Evolutionary conservation across 2,888 invertebrate genomes (phyloP).

Genomic region (Clostera curtula): DNA sequence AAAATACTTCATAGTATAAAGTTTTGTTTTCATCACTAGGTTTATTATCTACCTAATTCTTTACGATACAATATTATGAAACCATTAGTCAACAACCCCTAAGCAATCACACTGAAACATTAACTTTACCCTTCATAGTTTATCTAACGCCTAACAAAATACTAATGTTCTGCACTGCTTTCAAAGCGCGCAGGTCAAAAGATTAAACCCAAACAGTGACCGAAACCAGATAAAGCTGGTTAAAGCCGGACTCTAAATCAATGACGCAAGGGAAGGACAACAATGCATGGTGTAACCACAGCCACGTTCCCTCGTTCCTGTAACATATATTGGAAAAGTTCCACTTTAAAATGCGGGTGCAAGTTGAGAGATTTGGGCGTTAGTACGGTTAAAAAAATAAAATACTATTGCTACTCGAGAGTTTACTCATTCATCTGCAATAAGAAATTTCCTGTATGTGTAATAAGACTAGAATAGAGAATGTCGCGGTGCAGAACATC

Average conservation of each 20-base stretch:
- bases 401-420: neutral
- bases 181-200: conserved; percentile 33
- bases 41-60: too few relatives aligned
- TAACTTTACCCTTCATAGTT: neutral
- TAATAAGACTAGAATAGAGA: too few relatives aligned
- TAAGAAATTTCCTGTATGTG: too few relatives aligned
- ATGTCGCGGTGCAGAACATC: too few relatives aligned
- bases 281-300: conserved; percentile 55
- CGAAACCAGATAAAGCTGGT: conserved; percentile 28
- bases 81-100: too few relatives aligned
- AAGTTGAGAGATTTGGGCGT: conserved; percentile 16
- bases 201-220: conserved; percentile 35
- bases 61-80: too few relatives aligned
- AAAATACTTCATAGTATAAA: too few relatives aligned
- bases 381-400: too few relatives aligned
- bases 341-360: conserved; percentile 28
- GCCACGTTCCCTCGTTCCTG: conserved; percentile 41
- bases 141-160: conserved; percentile 22
- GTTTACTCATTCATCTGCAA: too few relatives aligned
- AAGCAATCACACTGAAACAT: neutral
- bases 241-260: conserved; percentile 27
- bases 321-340: conserved; percentile 71
- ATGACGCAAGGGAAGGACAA: conserved; percentile 38
- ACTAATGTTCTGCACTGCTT: conserved; percentile 15
- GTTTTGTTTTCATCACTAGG: too few relatives aligned